Percentiles rank a stretch among this genome's conserved stretches.
These are phyloP conservation scores for Albula glossodonta DNA, from an alignment of 2,113 vertebrate genomes.

Conservation along the genomic window DNA sequence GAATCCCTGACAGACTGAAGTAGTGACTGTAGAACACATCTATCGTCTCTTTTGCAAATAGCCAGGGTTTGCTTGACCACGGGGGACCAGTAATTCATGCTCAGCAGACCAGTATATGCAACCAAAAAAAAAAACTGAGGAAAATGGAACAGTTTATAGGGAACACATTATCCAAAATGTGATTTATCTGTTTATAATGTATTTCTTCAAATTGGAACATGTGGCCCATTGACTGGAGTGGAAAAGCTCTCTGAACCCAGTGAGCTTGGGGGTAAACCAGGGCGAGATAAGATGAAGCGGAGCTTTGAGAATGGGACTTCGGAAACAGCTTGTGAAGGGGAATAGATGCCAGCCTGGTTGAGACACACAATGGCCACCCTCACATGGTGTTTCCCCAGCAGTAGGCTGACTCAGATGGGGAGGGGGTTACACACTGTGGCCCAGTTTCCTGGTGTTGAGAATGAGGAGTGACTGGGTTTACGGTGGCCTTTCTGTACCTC, in stretches of 20 bases:
- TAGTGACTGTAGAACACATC: conserved; percentile 21
- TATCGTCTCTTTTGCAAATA: conserved; percentile 38
- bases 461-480: not conserved
- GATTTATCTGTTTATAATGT: not conserved
- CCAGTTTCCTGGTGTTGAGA: not conserved
- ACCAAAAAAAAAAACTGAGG: not conserved
- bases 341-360: not conserved
- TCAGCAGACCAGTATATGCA: conserved; percentile 21
- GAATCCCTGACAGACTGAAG: conserved; percentile 19
- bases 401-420: too few species aligned
- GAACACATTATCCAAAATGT: not conserved
- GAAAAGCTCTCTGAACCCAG: not conserved
- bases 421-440: not conserved
- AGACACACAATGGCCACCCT: not conserved
- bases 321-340: not conserved
- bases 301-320: conserved; percentile 18
- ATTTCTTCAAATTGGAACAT: conserved; percentile 5
- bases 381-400: not conserved
- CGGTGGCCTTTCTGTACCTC: not conserved
- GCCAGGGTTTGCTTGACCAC: conserved; percentile 26
- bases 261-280: not conserved
- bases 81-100: conserved; percentile 28
- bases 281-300: not conserved
- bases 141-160: not conserved
- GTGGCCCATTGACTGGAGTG: not conserved